Percentiles rank a stretch among this genome's conserved stretches.
Evolutionary conservation across 2,888 invertebrate species (phyloP).

Genomic region (Nephrotoma guestfalica): DNA sequence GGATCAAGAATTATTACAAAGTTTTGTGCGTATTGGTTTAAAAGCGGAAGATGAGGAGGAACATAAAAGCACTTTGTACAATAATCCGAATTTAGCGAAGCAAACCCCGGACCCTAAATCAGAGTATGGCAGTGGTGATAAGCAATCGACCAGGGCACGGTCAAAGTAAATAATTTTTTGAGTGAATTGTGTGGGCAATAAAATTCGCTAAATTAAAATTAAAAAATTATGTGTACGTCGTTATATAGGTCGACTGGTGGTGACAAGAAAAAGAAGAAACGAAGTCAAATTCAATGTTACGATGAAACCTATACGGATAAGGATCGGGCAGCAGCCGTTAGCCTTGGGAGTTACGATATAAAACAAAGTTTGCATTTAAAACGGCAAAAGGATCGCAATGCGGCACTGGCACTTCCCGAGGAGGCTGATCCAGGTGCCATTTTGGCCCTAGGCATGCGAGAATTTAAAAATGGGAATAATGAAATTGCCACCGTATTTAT

Average conservation of each 20-base stretch:
- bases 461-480: slow-evolving; percentile 59
- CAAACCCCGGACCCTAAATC: slow-evolving; percentile 7
- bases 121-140: slow-evolving; percentile 5
- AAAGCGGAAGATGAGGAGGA: slow-evolving; percentile 42
- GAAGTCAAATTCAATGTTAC: slow-evolving; percentile 21
- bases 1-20: slow-evolving; percentile 62
- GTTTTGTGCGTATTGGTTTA: slow-evolving; percentile 57
- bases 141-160: slow-evolving; percentile 1
- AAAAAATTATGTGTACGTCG: background rate
- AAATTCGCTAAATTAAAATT: background rate
- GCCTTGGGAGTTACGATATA: slow-evolving; percentile 61
- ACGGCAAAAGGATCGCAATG: slow-evolving; percentile 59
- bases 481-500: slow-evolving; percentile 59
- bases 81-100: slow-evolving; percentile 10
- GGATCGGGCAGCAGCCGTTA: slow-evolving; percentile 79
- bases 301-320: slow-evolving; percentile 83
- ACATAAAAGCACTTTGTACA: slow-evolving; percentile 11
- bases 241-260: background rate
- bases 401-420: slow-evolving; percentile 55
- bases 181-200: background rate
- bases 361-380: slow-evolving; percentile 72
- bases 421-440: slow-evolving; percentile 66
- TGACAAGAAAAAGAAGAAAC: background rate
- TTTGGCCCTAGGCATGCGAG: slow-evolving; percentile 58
- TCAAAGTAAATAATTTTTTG: background rate